Evolutionary conservation across 2,888 invertebrate species (phyloP).

Genomic region (Chymomyza procnemis): DNA sequence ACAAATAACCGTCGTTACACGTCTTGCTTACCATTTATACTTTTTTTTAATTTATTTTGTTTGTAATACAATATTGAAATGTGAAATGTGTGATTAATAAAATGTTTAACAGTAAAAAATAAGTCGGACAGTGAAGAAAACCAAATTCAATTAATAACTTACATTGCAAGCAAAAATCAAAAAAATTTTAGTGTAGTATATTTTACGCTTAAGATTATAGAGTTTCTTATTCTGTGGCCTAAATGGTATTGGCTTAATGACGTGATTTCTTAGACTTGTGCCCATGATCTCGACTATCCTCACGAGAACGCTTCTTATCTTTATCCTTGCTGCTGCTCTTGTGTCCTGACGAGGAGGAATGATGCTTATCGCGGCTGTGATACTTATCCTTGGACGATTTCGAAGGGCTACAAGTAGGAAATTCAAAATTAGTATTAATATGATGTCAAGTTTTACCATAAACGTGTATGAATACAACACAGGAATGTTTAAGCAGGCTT

Average conservation of each 20-base stretch:
- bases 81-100: slow-evolving; percentile 1
- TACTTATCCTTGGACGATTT: slow-evolving; percentile 77
- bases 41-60: slow-evolving; percentile 46
- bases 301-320: slow-evolving; percentile 85
- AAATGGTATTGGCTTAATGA: slow-evolving; percentile 49
- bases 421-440: not conserved
- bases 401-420: slow-evolving; percentile 54
- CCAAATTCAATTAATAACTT: not conserved
- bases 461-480: slow-evolving; percentile 21
- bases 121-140: not conserved
- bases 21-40: slow-evolving; percentile 25
- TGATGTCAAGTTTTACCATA: not conserved
- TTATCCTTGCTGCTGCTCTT: slow-evolving; percentile 78
- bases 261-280: slow-evolving; percentile 85
- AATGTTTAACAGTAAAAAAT: not conserved
- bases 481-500: not conserved
- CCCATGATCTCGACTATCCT: slow-evolving; percentile 85
- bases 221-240: not conserved
- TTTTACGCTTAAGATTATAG: not conserved
- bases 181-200: not conserved
- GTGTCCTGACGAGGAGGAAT: slow-evolving; percentile 74
- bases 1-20: slow-evolving; percentile 35
- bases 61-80: slow-evolving; percentile 55
- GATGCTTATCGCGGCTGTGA: slow-evolving; percentile 76
- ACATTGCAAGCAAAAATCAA: not conserved